Evolutionary conservation across 1,140 invertebrate species (phyloP).

Genomic region (Drosophila baimaii): DNA sequence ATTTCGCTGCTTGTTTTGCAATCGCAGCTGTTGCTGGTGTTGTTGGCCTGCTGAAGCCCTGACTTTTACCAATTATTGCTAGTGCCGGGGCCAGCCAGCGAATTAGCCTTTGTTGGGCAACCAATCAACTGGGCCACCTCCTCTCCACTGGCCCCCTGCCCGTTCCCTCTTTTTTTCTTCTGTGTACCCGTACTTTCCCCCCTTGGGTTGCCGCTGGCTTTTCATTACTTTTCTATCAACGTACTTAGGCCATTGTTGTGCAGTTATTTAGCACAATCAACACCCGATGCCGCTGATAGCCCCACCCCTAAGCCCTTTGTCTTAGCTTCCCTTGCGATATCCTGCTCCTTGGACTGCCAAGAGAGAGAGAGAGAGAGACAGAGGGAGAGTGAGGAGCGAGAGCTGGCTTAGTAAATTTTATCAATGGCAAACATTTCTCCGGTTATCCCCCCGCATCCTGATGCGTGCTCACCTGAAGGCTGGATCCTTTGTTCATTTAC

Average conservation of each 20-base stretch:
- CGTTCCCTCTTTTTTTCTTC: background rate
- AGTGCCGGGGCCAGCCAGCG: conserved; percentile 69
- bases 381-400: conserved; percentile 2
- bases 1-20: conserved; percentile 41
- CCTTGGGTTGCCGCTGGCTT: conserved; percentile 42
- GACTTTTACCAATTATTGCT: conserved; percentile 81
- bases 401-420: conserved; percentile 64
- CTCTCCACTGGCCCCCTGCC: background rate
- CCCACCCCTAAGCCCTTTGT: conserved; percentile 9
- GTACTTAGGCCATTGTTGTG: conserved; percentile 82
- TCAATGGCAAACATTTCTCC: conserved; percentile 66
- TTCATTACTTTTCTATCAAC: conserved; percentile 83
- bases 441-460: background rate
- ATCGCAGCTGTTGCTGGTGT: conserved; percentile 35
- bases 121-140: conserved; percentile 62
- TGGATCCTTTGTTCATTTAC: conserved; percentile 72
- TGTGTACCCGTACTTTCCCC: conserved; percentile 8
- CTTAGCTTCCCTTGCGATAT: conserved; percentile 1
- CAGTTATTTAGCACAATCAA: conserved; percentile 83
- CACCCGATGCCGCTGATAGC: conserved; percentile 75
- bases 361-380: background rate
- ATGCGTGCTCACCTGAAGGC: conserved; percentile 59
- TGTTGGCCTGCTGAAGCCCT: conserved; percentile 42
- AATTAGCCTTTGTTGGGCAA: conserved; percentile 82
- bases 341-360: conserved; percentile 18